Conservation (phyloP, 2,113 vertebrate species). For the Rhineura floridana region DNA sequence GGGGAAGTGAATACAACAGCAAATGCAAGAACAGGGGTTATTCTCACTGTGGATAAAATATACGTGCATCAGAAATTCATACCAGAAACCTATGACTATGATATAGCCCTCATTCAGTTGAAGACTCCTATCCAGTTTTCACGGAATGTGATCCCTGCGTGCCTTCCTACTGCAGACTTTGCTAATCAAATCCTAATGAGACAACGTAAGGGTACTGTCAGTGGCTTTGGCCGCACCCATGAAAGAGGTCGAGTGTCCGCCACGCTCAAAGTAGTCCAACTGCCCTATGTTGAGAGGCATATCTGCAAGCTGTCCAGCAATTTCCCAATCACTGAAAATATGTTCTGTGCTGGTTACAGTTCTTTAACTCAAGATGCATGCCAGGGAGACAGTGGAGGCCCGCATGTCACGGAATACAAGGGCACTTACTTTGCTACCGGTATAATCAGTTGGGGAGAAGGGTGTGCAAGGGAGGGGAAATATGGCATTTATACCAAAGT, state of each 20-base stretch:
- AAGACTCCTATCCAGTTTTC: conserved; percentile 81
- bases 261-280: conserved; percentile 79
- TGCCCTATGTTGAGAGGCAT: conserved; percentile 85
- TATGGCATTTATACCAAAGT: conserved; percentile 93
- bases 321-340: conserved; percentile 79
- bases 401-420: conserved; percentile 87
- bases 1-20: conserved; percentile 82
- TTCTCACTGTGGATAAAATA: conserved; percentile 72
- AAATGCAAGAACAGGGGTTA: conserved; percentile 71
- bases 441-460: conserved; percentile 96
- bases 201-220: conserved; percentile 77
- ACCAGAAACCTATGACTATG: conserved; percentile 79
- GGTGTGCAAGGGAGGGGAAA: conserved; percentile 88
- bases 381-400: conserved; percentile 94
- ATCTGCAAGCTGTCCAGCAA: conserved; percentile 85
- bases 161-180: conserved; percentile 85
- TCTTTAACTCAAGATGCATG: conserved; percentile 83
- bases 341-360: conserved; percentile 96
- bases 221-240: conserved; percentile 86
- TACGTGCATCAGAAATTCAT: conserved; percentile 78
- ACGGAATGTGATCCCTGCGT: conserved; percentile 82
- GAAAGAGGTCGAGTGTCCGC: conserved; percentile 75
- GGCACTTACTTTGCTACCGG: conserved; percentile 88
- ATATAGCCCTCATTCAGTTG: conserved; percentile 90
- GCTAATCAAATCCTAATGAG: conserved; percentile 89